Evolutionary conservation across 1,140 invertebrate species (phyloP).

Genomic region (Samia ricini): DNA sequence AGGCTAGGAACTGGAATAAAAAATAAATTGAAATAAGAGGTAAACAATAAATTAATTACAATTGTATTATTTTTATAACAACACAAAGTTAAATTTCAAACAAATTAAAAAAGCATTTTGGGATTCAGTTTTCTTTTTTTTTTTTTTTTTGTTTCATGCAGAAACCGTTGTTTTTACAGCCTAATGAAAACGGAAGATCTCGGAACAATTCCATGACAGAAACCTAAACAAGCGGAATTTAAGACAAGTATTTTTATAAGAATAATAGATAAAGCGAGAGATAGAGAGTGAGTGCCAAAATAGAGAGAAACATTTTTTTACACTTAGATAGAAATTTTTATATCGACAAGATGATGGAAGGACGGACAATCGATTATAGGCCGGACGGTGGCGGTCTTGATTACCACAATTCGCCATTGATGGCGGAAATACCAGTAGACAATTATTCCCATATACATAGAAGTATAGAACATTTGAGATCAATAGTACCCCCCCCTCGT

Average conservation of each 20-base stretch:
- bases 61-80: too few relatives aligned
- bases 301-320: slow-evolving; percentile 49
- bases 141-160: neutral
- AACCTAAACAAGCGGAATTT: slow-evolving; percentile 27
- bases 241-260: slow-evolving; percentile 70
- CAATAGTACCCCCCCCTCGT: slow-evolving; percentile 78
- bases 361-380: slow-evolving; percentile 79
- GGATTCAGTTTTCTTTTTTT: slow-evolving; percentile 17
- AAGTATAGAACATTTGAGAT: slow-evolving; percentile 82
- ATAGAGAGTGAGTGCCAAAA: slow-evolving; percentile 70
- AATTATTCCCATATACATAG: slow-evolving; percentile 82
- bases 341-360: slow-evolving; percentile 78
- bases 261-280: too few relatives aligned
- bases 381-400: slow-evolving; percentile 78
- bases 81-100: slow-evolving; percentile 16
- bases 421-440: slow-evolving; percentile 80
- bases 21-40: too few relatives aligned
- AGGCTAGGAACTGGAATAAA: too few relatives aligned
- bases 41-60: too few relatives aligned
- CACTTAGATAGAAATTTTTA: slow-evolving; percentile 63
- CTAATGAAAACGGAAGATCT: slow-evolving; percentile 66
- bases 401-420: slow-evolving; percentile 80
- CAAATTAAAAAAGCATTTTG: slow-evolving; percentile 39
- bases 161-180: slow-evolving; percentile 38
- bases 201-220: slow-evolving; percentile 70